These are phyloP conservation scores for Agonopterix heracliana DNA, from an alignment of 2,888 invertebrate species.

Conservation along the genomic window DNA sequence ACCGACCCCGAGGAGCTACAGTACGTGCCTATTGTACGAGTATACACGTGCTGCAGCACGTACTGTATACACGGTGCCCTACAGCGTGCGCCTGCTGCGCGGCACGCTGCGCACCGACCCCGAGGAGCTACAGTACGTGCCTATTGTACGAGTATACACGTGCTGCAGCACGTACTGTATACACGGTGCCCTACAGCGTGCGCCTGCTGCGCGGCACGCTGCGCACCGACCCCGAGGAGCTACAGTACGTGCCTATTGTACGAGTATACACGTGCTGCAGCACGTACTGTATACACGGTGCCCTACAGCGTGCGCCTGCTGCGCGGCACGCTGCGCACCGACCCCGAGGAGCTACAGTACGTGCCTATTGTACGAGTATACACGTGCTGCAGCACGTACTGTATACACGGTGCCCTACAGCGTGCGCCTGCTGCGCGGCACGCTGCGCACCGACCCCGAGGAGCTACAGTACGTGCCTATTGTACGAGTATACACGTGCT, in stretches of 20 bases:
- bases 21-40: conserved; percentile 29
- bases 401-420: conserved; percentile 46
- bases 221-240: conserved; percentile 21
- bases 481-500: too few relatives aligned
- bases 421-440: conserved; percentile 50
- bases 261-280: too few relatives aligned
- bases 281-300: conserved; percentile 17
- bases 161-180: too few relatives aligned
- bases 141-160: neutral
- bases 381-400: too few relatives aligned
- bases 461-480: conserved; percentile 37
- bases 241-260: conserved; percentile 36
- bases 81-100: conserved; percentile 50
- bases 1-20: conserved; percentile 29
- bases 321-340: conserved; percentile 39
- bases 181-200: conserved; percentile 56
- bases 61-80: conserved; percentile 34
- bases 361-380: conserved; percentile 15
- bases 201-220: conserved; percentile 49
- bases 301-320: conserved; percentile 54
- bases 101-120: conserved; percentile 38
- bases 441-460: conserved; percentile 29
- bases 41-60: too few relatives aligned
- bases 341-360: conserved; percentile 34
- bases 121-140: conserved; percentile 34